These are phyloP conservation scores for Dysmachus trigonus DNA, from an alignment of 2,888 invertebrate genomes.

Conservation along the genomic window DNA sequence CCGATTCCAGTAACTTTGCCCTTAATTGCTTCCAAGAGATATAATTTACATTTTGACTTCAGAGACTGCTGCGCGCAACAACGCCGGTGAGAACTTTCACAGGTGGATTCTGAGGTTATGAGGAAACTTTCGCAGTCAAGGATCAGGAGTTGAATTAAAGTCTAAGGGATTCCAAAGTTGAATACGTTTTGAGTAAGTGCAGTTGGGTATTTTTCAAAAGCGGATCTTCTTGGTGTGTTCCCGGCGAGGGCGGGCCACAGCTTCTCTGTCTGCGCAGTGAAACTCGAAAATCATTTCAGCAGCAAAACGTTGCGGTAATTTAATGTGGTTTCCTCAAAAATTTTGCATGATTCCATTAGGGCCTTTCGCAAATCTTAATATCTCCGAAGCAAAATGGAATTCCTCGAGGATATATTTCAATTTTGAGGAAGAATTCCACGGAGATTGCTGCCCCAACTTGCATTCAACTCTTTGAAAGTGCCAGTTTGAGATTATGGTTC, in stretches of 20 bases:
- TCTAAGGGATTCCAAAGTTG: slow-evolving; percentile 25
- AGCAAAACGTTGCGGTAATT: neutral
- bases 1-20: neutral
- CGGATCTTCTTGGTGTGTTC: neutral
- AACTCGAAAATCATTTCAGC: neutral
- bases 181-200: slow-evolving; percentile 29
- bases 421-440: neutral
- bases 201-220: slow-evolving; percentile 4
- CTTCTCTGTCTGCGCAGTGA: neutral
- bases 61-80: slow-evolving; percentile 24
- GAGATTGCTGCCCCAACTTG: neutral
- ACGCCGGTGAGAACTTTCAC: slow-evolving; percentile 37
- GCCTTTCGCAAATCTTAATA: neutral
- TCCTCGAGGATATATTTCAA: neutral
- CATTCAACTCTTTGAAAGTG: neutral
- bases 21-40: slow-evolving; percentile 37
- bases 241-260: neutral
- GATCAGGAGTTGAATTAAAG: slow-evolving; percentile 36
- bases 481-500: neutral
- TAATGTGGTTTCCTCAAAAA: neutral
- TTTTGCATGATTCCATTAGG: neutral
- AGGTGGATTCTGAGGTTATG: slow-evolving; percentile 36
- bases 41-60: slow-evolving; percentile 35
- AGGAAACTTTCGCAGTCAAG: slow-evolving; percentile 35
- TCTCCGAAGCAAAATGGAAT: neutral